Evolutionary conservation across 1,140 invertebrate species (phyloP).

Genomic region (Caenorhabditis briggsae): DNA sequence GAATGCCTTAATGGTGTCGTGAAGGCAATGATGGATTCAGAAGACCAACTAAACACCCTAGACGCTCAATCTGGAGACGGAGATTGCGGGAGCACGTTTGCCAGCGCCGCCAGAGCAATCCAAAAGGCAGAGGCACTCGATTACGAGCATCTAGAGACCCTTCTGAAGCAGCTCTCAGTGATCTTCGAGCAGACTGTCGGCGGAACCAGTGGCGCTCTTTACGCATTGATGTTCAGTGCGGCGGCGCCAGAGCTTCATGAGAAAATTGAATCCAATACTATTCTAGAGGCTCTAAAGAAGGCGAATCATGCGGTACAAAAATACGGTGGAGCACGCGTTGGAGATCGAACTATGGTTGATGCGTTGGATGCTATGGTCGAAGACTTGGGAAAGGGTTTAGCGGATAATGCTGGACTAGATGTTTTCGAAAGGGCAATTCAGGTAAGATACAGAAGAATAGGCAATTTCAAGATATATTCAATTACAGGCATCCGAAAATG

Average conservation of each 20-base stretch:
- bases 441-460: neutral
- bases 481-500: constrained; percentile 78
- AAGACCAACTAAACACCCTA: constrained; percentile 83
- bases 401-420: constrained; percentile 79
- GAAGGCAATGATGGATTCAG: constrained; percentile 80
- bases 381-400: constrained; percentile 85
- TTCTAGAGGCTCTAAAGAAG: constrained; percentile 68
- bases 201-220: constrained; percentile 78
- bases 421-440: constrained; percentile 59
- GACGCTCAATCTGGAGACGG: constrained; percentile 87
- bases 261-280: neutral
- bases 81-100: constrained; percentile 86
- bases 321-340: constrained; percentile 84
- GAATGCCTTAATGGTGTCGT: constrained; percentile 30
- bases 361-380: constrained; percentile 83
- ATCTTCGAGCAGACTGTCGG: constrained; percentile 78
- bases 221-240: constrained; percentile 69
- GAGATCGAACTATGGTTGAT: constrained; percentile 85
- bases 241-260: constrained; percentile 61
- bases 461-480: neutral
- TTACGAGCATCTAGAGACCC: constrained; percentile 51
- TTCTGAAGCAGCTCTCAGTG: constrained; percentile 72
- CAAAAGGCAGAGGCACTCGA: neutral
- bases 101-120: constrained; percentile 82
- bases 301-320: constrained; percentile 82